Evolutionary conservation across 1,140 invertebrate genomes (phyloP).

Genomic region (Phymorhynchus buccinoides): DNA sequence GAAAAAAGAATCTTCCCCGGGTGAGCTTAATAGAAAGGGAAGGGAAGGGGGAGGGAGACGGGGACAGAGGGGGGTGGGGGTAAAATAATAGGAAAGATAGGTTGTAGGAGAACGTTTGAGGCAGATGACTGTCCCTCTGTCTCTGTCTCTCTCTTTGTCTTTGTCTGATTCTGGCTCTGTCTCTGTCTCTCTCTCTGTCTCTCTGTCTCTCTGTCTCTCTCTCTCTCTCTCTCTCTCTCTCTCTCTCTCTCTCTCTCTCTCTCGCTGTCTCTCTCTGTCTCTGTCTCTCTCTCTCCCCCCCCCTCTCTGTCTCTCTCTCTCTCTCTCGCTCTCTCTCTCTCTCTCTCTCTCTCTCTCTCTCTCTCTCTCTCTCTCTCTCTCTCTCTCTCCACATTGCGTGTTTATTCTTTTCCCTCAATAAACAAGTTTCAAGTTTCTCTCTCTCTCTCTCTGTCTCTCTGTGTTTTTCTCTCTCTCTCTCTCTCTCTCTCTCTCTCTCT

Average conservation of each 20-base stretch:
- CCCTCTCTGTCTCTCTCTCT: slow-evolving; percentile 17
- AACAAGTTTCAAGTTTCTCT: no score
- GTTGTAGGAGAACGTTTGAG: no score
- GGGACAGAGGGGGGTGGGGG: no score
- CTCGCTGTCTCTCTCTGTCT: no score
- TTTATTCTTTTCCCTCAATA: no score
- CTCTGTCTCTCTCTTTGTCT: not conserved
- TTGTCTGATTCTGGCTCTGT: not conserved
- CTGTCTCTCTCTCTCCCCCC: not conserved
- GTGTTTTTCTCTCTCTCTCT: not conserved
- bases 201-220: not conserved
- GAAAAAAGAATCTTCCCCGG: no score
- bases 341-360: not conserved
- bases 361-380: not conserved
- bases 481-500: not conserved
- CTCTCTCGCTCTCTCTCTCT: no score
- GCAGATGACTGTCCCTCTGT: slow-evolving; percentile 7
- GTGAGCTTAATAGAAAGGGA: no score
- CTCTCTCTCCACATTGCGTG: no score
- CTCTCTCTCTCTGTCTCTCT: no score
- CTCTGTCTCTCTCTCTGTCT: not conserved
- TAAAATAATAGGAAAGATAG: no score
- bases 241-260: not conserved
- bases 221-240: not conserved
- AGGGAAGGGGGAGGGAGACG: no score